A percentile compares a stretch with the other conserved stretches of the same genome.
phyloP scores from a whole-genome alignment of 2,888 invertebrate species.

The Parochlus steinenii region DNA sequence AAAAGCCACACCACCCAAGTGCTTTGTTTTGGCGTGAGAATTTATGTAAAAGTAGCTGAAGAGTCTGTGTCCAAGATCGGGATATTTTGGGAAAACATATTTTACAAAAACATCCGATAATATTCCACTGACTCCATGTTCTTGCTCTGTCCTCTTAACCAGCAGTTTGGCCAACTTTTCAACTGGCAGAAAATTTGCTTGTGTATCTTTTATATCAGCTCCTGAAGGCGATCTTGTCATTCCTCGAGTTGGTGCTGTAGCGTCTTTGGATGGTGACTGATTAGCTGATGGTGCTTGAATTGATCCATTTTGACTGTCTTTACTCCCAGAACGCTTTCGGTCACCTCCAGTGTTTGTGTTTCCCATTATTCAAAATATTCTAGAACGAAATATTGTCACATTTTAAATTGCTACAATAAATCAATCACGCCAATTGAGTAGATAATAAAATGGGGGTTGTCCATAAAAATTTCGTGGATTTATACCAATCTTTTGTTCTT shows the following conservation, averaged over 20 bases:
- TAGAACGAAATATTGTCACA: no score
- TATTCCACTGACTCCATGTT: slow-evolving; percentile 13
- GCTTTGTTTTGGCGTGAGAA: slow-evolving; percentile 40
- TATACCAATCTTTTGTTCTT: no score
- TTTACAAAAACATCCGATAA: slow-evolving; percentile 29
- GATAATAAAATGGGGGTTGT: no score
- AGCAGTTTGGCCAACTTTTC: slow-evolving; percentile 51
- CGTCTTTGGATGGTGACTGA: background rate
- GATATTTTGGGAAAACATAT: slow-evolving; percentile 64
- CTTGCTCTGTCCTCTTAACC: slow-evolving; percentile 7
- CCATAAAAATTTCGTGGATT: no score
- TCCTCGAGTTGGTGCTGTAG: no score
- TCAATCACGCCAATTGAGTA: no score
- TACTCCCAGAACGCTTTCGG: no score
- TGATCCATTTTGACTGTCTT: no score
- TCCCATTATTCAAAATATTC: no score
- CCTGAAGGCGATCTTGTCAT: slow-evolving; percentile 47
- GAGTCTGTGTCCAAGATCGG: slow-evolving; percentile 50
- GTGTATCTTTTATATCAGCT: slow-evolving; percentile 45
- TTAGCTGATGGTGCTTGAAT: background rate
- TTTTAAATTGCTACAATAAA: no score
- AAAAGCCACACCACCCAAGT: slow-evolving; percentile 47
- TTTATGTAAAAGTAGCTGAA: slow-evolving; percentile 44
- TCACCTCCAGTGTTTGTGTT: no score
- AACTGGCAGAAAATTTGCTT: slow-evolving; percentile 49